A percentile compares a stretch with the other conserved stretches of the same genome.
phyloP scores from a whole-genome alignment of 2,797 vertebrate genomes.

The Enteromius anoplus region DNA sequence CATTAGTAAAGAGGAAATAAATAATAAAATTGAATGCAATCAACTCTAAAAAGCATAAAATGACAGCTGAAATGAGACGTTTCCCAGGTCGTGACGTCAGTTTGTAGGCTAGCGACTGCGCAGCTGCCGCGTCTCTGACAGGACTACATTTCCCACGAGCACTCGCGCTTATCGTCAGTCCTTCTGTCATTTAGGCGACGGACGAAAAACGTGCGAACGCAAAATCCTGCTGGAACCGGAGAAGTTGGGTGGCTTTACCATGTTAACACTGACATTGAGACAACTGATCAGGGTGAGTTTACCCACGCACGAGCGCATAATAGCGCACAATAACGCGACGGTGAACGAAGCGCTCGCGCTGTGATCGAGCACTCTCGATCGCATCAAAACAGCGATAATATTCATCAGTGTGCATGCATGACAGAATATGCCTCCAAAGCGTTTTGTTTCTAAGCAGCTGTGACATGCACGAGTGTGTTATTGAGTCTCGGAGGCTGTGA shows the following conservation, averaged over 20 bases:
- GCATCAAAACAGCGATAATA: neutral
- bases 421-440: neutral
- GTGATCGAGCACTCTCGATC: neutral
- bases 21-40: neutral
- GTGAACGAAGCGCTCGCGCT: neutral
- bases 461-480: neutral
- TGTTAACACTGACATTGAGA: slow-evolving; percentile 75
- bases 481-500: neutral
- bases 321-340: neutral
- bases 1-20: neutral
- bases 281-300: slow-evolving; percentile 73
- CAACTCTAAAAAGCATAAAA: too few species aligned
- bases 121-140: neutral
- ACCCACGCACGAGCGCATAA: neutral
- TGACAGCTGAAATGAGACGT: neutral
- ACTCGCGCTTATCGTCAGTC: slow-evolving; percentile 8
- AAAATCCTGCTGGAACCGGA: slow-evolving; percentile 19
- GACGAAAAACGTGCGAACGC: neutral
- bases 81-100: neutral
- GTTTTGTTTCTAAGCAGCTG: neutral
- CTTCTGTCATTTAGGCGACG: slow-evolving; percentile 27
- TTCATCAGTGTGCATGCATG: neutral
- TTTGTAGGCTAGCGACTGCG: neutral
- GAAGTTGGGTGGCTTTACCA: slow-evolving; percentile 48
- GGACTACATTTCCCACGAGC: slow-evolving; percentile 53